A percentile compares a stretch with the other conserved stretches of the same genome.
Evolutionary conservation across 2,797 vertebrate genomes (phyloP).

Genomic region (Astyanax mexicanus): DNA sequence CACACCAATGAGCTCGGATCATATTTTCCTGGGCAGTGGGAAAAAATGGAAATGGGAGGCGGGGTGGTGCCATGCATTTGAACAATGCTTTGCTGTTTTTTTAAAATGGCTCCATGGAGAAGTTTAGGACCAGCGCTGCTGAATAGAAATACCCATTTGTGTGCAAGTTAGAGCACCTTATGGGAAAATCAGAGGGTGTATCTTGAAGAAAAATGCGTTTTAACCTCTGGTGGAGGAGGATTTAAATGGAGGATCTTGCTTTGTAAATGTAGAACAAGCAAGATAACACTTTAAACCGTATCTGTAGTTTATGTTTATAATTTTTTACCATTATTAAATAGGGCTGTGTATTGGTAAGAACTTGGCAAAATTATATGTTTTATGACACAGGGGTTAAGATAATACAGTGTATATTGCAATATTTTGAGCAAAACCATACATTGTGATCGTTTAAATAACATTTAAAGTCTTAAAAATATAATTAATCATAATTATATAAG

Average conservation of each 20-base stretch:
- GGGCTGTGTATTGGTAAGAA: no score
- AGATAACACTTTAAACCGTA: background rate
- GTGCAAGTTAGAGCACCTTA: conserved; percentile 31
- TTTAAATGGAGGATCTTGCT: background rate
- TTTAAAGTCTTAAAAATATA: no score
- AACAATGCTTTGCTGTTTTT: conserved; percentile 82
- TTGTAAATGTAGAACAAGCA: background rate
- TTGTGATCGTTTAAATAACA: no score
- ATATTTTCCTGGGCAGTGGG: conserved; percentile 77
- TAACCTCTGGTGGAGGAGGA: background rate
- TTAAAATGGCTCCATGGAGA: conserved; percentile 63
- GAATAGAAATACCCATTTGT: conserved; percentile 38
- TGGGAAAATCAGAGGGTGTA: conserved; percentile 3
- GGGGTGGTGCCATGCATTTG: conserved; percentile 78
- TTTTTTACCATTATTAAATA: background rate
- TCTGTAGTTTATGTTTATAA: background rate
- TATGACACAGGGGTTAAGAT: no score
- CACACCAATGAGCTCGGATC: conserved; percentile 86
- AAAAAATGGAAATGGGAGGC: conserved; percentile 67
- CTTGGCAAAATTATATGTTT: no score
- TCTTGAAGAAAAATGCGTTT: conserved; percentile 2
- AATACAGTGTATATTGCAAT: no score
- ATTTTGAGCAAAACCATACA: no score
- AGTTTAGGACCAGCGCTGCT: conserved; percentile 49
- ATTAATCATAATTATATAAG: no score